Evolutionary conservation across 2,797 vertebrate species (phyloP).

Genomic region (Lagorchestes hirsutus): DNA sequence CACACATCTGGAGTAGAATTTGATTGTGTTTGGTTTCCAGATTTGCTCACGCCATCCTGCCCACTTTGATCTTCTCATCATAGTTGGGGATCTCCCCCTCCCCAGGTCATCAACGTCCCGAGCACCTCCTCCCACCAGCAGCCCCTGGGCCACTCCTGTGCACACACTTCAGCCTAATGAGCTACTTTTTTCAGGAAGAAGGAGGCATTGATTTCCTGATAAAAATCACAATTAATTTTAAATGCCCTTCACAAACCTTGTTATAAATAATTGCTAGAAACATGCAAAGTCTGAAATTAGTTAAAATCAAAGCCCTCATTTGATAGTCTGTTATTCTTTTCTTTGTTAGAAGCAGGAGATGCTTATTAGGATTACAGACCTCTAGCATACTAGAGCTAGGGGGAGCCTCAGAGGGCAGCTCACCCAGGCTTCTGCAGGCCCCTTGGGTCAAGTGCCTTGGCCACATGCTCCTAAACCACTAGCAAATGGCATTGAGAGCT

Average conservation of each 20-base stretch:
- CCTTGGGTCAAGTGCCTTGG: background rate
- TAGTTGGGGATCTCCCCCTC: background rate
- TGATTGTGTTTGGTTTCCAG: background rate
- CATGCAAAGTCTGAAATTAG: slow-evolving; percentile 78
- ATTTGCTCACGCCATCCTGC: rapidly evolving
- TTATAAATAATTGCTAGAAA: slow-evolving; percentile 77
- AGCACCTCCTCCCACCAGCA: slow-evolving; percentile 40
- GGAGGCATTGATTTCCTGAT: slow-evolving; percentile 72
- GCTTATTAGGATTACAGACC: background rate
- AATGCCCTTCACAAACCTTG: slow-evolving; percentile 75
- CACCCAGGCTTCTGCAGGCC: background rate
- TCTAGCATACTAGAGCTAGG: background rate
- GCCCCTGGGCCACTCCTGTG: slow-evolving; percentile 44
- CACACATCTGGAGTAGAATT: background rate
- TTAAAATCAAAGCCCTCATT: slow-evolving; percentile 66
- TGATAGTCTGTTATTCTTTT: slow-evolving; percentile 36
- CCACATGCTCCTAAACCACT: background rate
- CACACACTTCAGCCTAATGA: slow-evolving; percentile 68
- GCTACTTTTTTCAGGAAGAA: slow-evolving; percentile 71
- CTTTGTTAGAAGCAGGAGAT: slow-evolving; percentile 35
- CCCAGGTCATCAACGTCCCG: slow-evolving; percentile 36
- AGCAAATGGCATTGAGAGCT: background rate
- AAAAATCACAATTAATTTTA: slow-evolving; percentile 77
- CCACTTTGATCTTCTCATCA: slow-evolving; percentile 31
- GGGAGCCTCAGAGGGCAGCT: background rate